A percentile compares a stretch with the other conserved stretches of the same genome.
Evolutionary conservation across 2,797 vertebrate species (phyloP).

Genomic region (Xiphorhynchus erythropygius): DNA sequence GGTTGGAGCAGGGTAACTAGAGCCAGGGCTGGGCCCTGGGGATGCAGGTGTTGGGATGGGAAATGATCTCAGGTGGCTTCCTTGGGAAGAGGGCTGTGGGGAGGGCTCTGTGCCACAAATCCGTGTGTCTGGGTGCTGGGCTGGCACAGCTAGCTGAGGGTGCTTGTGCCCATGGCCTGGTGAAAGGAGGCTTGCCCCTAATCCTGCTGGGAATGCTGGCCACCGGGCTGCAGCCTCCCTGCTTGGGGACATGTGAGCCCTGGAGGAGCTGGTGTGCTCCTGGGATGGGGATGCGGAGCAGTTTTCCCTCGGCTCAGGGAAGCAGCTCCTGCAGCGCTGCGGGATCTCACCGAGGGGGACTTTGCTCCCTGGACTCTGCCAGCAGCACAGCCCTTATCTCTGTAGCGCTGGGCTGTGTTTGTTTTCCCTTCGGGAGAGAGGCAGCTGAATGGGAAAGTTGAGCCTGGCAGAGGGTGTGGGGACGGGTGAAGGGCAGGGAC

Average conservation of each 20-base stretch:
- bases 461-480: background rate
- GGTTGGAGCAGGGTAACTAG: background rate
- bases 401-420: slow-evolving; percentile 4
- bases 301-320: background rate
- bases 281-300: background rate
- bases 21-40: fast-evolving
- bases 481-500: background rate
- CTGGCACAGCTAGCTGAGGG: background rate
- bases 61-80: background rate
- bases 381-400: slow-evolving; percentile 37
- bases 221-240: fast-evolving
- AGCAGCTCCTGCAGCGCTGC: background rate
- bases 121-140: fast-evolving
- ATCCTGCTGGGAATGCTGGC: background rate
- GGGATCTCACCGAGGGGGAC: background rate
- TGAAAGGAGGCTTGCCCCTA: background rate
- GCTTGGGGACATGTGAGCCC: background rate
- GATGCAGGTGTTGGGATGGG: background rate
- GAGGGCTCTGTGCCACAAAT: fast-evolving
- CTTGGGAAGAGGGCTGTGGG: background rate
- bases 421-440: slow-evolving; percentile 3
- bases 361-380: slow-evolving; percentile 53
- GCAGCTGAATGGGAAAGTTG: slow-evolving; percentile 6
- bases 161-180: fast-evolving
- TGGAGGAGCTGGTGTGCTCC: background rate